A percentile compares a stretch with the other conserved stretches of the same genome.
Conservation (phyloP, 2,797 vertebrate species). For the Lagodon rhomboides region DNA sequence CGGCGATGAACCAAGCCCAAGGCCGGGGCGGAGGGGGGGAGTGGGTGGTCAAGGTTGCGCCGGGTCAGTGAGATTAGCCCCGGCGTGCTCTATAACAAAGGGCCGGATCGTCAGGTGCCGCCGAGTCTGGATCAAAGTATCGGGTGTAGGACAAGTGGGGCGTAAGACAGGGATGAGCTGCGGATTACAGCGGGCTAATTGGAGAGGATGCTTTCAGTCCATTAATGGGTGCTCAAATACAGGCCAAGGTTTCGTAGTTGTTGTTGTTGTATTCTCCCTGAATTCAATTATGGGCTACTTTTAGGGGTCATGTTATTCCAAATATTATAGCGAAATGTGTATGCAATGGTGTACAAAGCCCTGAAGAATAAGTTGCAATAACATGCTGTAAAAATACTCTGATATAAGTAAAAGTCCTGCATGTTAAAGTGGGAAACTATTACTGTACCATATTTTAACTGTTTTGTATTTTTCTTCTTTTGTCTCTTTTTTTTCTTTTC, state of each 20-base stretch:
- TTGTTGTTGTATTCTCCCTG: neutral
- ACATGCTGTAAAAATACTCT: neutral
- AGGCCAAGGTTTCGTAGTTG: neutral
- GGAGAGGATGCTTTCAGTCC: conserved; percentile 77
- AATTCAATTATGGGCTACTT: neutral
- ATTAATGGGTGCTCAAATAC: conserved; percentile 59
- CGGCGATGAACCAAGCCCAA: conserved; percentile 79
- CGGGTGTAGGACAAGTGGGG: conserved; percentile 84
- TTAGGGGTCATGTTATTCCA: neutral
- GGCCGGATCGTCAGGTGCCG: conserved; percentile 74
- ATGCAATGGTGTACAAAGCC: neutral
- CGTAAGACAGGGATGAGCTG: conserved; percentile 80
- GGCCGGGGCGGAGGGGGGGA: conserved; percentile 53
- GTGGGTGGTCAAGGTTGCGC: conserved; percentile 86
- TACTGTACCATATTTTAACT: too few relatives aligned
- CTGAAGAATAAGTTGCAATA: neutral
- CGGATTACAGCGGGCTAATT: conserved; percentile 84
- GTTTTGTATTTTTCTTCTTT: too few relatives aligned
- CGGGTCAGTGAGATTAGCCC: conserved; percentile 87
- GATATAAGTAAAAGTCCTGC: neutral
- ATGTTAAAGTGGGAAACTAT: neutral
- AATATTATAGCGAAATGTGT: neutral
- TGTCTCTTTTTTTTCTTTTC: too few relatives aligned
- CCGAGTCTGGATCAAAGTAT: conserved; percentile 86
- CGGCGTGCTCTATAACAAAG: conserved; percentile 76